Base-by-base conservation (phyloP, 2,797 vertebrate species). In the Dendrocincla tyrannina region DNA sequence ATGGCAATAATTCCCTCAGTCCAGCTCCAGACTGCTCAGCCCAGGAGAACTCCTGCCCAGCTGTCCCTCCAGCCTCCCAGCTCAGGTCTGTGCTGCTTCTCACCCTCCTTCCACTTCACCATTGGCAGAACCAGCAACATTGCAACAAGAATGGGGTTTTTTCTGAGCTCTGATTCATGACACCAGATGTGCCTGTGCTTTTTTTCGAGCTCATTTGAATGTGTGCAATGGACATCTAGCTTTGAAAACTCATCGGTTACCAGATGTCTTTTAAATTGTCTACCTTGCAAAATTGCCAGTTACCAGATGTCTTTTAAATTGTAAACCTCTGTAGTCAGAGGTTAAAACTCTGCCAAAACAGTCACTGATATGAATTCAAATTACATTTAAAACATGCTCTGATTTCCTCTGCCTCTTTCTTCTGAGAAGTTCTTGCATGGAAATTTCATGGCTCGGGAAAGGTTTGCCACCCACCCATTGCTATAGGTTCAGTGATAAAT, bases 151-250 rank as follows among this genome's bases (percentile, higher is more conserved):
- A 35, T 8, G 72, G 52, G 23, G 5, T 49, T 59, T 93, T 80
- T 75, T 39, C 79, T 33, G 28, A 78, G 59, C 74, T 87, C 86
- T 84, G 42, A 74, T 66, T 93, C 73, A 16, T 46, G 55, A 91
- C 69, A 63, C 79, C 92, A 94, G 55, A 88, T 94, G 95, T 86
- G 80, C 41, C 44, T 53, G 32, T 56, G 85, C 49, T 76, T 78
- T 92, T 89, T 94, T 74, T 86, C 11, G 28, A 82, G 52, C 84
- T 95, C 80, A 94, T 97, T 96, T 97, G 94, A 96, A 95, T 95
- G 55, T 47, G 37, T 91, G 85, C 82, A 67, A 20, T 86, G 89
- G 74, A 63, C 76, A 90, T 85, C 82, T 28, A 78, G 68, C 93
- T 96, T 86, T 88, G 80, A 76, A 86, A 88, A 90, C 37, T 35